Percentiles rank a stretch among this genome's conserved stretches.
Conservation (phyloP, 2,888 invertebrate species). For the Acrocera orbiculus region DNA sequence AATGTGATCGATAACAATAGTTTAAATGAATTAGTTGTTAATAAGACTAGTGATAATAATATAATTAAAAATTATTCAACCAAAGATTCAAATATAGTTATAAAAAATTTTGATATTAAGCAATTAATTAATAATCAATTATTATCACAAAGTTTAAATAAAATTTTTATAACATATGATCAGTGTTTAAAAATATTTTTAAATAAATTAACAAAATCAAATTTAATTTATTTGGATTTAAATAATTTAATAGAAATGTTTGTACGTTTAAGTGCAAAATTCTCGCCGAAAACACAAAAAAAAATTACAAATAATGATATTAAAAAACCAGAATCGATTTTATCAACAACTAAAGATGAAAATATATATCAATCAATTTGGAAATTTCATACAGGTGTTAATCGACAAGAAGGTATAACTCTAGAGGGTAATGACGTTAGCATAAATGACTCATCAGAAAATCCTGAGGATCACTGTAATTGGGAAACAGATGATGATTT, state of each 20-base stretch:
- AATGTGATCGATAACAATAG: background rate
- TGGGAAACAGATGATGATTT: slow-evolving; percentile 31
- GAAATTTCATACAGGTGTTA: slow-evolving; percentile 28
- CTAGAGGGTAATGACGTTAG: slow-evolving; percentile 10
- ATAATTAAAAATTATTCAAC: background rate
- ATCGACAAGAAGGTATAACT: slow-evolving; percentile 18
- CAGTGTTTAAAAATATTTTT: slow-evolving; percentile 14
- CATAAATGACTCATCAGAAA: slow-evolving; percentile 11
- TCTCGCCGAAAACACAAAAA: slow-evolving; percentile 1
- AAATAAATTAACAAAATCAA: too few species aligned
- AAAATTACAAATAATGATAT: background rate
- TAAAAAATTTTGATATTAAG: slow-evolving; percentile 10
- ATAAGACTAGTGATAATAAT: background rate
- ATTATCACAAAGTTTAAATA: slow-evolving; percentile 17
- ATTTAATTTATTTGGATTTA: too few species aligned
- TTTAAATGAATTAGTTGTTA: background rate
- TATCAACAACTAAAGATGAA: slow-evolving; percentile 21
- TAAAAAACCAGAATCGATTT: background rate
- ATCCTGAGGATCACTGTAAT: slow-evolving; percentile 23
- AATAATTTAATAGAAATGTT: too few species aligned
- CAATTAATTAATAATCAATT: slow-evolving; percentile 13
- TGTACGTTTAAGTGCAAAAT: too few species aligned
- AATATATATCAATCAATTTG: slow-evolving; percentile 31
- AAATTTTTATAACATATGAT: slow-evolving; percentile 16
- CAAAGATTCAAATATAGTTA: background rate